Evolutionary conservation across 2,113 vertebrate genomes (phyloP), one percentile per base, ranked within the genome.

Genomic region (Meriones unguiculatus): DNA sequence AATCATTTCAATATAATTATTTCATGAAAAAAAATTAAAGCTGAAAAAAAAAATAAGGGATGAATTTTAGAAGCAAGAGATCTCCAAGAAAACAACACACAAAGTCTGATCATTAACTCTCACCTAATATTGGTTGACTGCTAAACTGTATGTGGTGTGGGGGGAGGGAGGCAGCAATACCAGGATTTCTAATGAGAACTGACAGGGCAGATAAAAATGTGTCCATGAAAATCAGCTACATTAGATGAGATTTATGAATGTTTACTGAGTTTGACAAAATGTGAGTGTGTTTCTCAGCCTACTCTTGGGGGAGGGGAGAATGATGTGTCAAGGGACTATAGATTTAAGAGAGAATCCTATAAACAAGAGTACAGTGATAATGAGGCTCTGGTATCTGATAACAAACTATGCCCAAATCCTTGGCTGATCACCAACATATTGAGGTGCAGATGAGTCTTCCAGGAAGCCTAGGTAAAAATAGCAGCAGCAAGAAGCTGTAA

Each of bases 391-490:
- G 67, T 86, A 89, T 87, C 4, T 89, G 72, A 86, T 12, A 54
- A 57, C 50, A 69, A 91, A 50, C 46, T 87, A 10, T 92, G 78
- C 41, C 89, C 64, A 91, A 87, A 70, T 90, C 13, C 50, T 96
- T 95, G 88, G 75, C 57, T 96, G 38, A 92, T 35, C 76, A 75
- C 72, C 85, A 93, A 65, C 30, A 80, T 94, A 85, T 70, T 77
- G 89, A 93, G 57, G 75, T 96, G 80, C 50, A 84, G 35, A 54
- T 91, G 75, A 92, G 91, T 80, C 46, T 93, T 65, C 41, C 50
- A 92, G 85, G 59, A 96, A 93, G 54, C 35, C 25, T 50, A 70
- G 35, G 38, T 90, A 75, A 94, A 94, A 95, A 91, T 41, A 97
- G 52, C 86, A 95, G 64, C 17, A 82, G 28, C 78, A 93, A 80